Evolutionary conservation across 1,140 invertebrate genomes (phyloP), one percentile per base, ranked within the genome.

Genomic region (Trypoxylus dichotomus): DNA sequence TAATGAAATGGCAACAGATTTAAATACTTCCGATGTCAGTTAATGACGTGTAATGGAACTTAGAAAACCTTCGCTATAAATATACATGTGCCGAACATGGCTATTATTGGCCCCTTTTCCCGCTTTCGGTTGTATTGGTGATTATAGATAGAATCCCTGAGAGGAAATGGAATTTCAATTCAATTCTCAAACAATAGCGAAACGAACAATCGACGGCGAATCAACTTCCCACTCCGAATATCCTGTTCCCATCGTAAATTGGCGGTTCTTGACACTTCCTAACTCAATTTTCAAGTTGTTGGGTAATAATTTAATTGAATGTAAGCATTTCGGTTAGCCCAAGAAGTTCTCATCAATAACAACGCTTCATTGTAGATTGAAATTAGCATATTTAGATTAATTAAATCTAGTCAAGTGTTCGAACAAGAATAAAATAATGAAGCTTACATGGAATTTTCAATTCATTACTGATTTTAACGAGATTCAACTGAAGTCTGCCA

Each of bases 261-360:
- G 60, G 27, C 19, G 60, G 60, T n/a, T 27, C 21, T 24, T 68
- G 21, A 13, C 60, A 68, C 24, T 29, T 8, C 24, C 21, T 13
- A 68, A 68, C 25, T 68, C 60, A 68, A 68, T 68, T 68, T 68
- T 68, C 60, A 68, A 68, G 60, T 68, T 68, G 60, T 68, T 54
- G 13, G 7, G 60, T 68, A 13, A 58, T 58, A 58, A 58, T 58
- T 58, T 68, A 68, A 68, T 68, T 68, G 60, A 24, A 29, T 1
- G 24, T 24, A 68, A 27, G 60, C 13, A 68, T 27, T 68, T 68
- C 27, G 60, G 24, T 3, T 29, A 68, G 7, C 60, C 7, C 8
- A 15, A 2, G 27, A 25, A 29, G 21, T 68, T 68, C 27, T 27
- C 24, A 24, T 68, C 15, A 6, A 27, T 68, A 8, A 37, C 10